These are phyloP conservation scores for Trachelus tabidus DNA, from an alignment of 2,888 invertebrate genomes.

Conservation along the genomic window DNA sequence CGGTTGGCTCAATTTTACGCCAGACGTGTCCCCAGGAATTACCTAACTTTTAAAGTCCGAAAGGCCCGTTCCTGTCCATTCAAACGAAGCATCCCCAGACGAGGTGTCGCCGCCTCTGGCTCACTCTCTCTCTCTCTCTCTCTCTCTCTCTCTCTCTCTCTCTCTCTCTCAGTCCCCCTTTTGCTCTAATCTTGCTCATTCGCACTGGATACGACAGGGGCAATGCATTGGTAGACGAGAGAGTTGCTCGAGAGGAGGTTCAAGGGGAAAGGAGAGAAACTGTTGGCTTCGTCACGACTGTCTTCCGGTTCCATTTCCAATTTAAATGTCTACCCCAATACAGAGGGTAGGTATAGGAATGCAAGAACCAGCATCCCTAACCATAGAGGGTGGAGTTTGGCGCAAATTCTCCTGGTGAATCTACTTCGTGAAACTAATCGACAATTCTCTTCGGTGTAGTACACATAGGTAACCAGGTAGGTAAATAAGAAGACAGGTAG, in stretches of 20 bases:
- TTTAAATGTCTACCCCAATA: neutral
- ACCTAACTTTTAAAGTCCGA: conserved; percentile 62
- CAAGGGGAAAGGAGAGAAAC: neutral
- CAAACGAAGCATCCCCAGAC: conserved; percentile 18
- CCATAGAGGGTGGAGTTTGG: neutral
- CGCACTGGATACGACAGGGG: neutral
- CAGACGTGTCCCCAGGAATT: conserved; percentile 64
- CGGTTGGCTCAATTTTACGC: conserved; percentile 63
- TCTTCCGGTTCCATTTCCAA: neutral
- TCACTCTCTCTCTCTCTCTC: neutral
- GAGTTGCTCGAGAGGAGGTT: neutral
- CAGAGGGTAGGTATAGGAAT: neutral
- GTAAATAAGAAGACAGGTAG: neutral
- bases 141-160: too few relatives aligned
- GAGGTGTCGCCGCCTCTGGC: neutral
- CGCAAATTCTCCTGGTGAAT: neutral
- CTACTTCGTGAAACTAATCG: conserved; percentile 56
- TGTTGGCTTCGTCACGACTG: neutral
- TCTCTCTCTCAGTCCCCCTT: neutral
- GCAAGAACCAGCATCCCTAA: neutral
- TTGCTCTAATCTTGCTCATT: neutral
- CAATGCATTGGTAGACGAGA: neutral
- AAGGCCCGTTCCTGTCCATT: conserved; percentile 38
- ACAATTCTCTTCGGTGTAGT: conserved; percentile 56
- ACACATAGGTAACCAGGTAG: conserved; percentile 40